These are phyloP conservation scores for Aldrovandia affinis DNA, from an alignment of 2,797 vertebrate species.

Conservation along the genomic window DNA sequence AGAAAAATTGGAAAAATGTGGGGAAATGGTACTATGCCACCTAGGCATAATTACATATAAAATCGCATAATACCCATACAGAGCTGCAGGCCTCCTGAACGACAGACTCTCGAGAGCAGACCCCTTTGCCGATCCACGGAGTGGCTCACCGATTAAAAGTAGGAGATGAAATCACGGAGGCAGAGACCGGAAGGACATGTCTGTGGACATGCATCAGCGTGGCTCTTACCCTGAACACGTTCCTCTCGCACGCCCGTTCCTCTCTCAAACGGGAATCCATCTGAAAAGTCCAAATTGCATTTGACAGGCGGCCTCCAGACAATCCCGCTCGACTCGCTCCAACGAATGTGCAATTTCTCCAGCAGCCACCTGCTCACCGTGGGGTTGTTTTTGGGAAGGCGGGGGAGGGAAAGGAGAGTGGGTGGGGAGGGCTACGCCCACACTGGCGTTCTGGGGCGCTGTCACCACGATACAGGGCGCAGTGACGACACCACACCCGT, in stretches of 20 bases:
- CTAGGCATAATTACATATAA: no score
- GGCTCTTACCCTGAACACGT: conserved; percentile 11
- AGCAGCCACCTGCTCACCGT: conserved; percentile 69
- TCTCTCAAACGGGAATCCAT: conserved; percentile 57
- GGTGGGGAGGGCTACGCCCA: not conserved
- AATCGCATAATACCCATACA: not conserved
- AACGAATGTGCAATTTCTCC: conserved; percentile 72
- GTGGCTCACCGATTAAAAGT: not conserved
- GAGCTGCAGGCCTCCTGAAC: not conserved
- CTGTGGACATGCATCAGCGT: not conserved
- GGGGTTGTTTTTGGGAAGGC: not conserved
- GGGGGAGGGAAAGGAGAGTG: not conserved
- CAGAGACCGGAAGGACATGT: not conserved
- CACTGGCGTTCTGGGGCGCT: not conserved
- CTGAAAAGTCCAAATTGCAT: conserved; percentile 69
- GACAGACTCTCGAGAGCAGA: not conserved
- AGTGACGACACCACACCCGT: conserved; percentile 31
- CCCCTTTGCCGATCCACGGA: not conserved
- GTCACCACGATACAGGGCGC: not conserved
- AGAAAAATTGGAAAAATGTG: no score
- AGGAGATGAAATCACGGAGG: not conserved
- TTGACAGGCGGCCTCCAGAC: conserved; percentile 73
- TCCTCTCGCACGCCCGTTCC: conserved; percentile 32
- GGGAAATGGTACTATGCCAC: no score
- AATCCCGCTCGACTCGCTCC: conserved; percentile 67